A percentile compares a stretch with the other conserved stretches of the same genome.
Conservation (phyloP, 2,113 vertebrate species). For the Heliornis fulica region DNA sequence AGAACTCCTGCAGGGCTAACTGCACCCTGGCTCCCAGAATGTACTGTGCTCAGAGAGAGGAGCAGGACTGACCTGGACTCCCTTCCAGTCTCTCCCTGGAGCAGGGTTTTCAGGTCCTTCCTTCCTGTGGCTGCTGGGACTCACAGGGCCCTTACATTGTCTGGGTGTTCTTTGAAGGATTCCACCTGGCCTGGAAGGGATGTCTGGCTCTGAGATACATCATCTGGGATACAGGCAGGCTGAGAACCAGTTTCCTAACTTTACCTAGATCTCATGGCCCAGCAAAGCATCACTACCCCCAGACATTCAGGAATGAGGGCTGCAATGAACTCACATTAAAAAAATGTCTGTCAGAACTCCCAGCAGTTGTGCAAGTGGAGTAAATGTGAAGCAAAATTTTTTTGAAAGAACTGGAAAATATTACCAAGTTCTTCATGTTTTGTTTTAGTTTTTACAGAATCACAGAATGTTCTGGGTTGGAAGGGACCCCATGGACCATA, state of each 20-base stretch:
- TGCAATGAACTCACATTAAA: background rate
- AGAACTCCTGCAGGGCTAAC: background rate
- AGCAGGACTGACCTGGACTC: background rate
- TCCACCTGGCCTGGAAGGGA: background rate
- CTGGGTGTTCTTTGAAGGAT: background rate
- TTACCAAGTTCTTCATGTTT: accelerated
- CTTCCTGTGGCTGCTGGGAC: background rate
- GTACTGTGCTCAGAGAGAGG: background rate
- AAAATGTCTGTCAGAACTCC: background rate
- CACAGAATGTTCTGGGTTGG: too few species aligned
- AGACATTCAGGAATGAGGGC: background rate
- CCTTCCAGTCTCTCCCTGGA: background rate
- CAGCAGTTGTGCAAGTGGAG: background rate
- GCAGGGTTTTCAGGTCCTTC: background rate
- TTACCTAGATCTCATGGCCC: background rate
- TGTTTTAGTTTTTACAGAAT: background rate
- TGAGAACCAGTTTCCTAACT: background rate
- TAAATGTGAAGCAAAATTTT: background rate
- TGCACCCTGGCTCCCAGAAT: background rate
- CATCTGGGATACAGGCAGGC: background rate
- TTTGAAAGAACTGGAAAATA: background rate
- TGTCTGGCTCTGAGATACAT: background rate
- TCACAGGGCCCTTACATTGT: accelerated
- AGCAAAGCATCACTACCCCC: background rate
- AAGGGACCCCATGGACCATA: too few species aligned